Conservation (phyloP, 2,888 invertebrate genomes). For the Nomada lathburiana region DNA sequence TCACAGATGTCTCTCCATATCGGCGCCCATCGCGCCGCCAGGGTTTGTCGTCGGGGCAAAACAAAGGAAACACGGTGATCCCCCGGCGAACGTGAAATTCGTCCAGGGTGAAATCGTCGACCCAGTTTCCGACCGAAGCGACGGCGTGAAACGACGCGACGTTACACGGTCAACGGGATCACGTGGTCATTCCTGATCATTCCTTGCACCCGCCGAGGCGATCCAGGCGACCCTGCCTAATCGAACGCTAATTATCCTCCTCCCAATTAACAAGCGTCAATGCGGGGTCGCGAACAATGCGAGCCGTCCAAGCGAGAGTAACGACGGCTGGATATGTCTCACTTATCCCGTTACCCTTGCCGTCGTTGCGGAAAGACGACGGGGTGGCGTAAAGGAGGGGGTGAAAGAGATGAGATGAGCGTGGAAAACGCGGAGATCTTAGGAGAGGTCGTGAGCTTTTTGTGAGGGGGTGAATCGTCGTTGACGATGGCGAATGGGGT, state of each 20-base stretch:
- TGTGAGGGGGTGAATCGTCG: background rate
- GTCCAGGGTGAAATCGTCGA: constrained; percentile 29
- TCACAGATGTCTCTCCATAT: constrained; percentile 11
- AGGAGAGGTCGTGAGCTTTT: background rate
- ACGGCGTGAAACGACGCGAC: constrained; percentile 10
- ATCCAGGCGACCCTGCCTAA: constrained; percentile 30
- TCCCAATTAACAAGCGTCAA: constrained; percentile 56
- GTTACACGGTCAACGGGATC: constrained; percentile 29
- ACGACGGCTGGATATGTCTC: constrained; percentile 28
- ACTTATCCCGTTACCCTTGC: constrained; percentile 21
- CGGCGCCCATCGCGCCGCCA: constrained; percentile 8
- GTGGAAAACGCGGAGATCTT: background rate
- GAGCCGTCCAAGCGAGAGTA: constrained; percentile 34
- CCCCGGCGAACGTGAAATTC: constrained; percentile 13
- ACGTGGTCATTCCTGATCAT: constrained; percentile 42
- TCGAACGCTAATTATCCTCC: constrained; percentile 62
- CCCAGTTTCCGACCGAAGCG: constrained; percentile 39
- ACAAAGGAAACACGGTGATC: constrained; percentile 6
- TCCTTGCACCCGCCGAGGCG: constrained; percentile 28
- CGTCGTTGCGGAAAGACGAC: no score
- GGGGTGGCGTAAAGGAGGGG: no score
- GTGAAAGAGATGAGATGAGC: no score
- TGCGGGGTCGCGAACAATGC: constrained; percentile 52
- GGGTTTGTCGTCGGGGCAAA: background rate
- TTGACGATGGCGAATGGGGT: no score